A percentile compares a stretch with the other conserved stretches of the same genome.
Conservation (phyloP, 2,797 vertebrate genomes). For the Eulemur mongoz region DNA sequence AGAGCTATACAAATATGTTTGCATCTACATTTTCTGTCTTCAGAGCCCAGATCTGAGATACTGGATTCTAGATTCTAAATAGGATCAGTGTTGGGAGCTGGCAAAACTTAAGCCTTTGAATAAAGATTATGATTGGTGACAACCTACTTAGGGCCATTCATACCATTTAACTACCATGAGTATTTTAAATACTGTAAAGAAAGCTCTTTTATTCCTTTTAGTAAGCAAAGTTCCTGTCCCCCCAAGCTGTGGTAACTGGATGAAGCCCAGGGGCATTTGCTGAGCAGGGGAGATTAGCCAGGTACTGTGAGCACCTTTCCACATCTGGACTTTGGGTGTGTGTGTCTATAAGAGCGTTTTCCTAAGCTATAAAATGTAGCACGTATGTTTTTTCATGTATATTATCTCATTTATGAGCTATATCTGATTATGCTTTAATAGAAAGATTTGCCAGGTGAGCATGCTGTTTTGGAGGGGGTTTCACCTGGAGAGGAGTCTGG, state of each 20-base stretch:
- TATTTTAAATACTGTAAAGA: neutral
- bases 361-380: neutral
- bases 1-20: rapidly evolving
- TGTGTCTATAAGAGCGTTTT: neutral
- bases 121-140: too few relatives aligned
- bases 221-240: neutral
- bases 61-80: neutral
- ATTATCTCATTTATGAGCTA: neutral
- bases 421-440: neutral
- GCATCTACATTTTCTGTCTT: too few relatives aligned
- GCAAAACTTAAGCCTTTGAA: neutral
- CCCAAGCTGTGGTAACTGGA: neutral
- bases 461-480: rapidly evolving
- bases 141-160: rapidly evolving
- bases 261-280: rapidly evolving
- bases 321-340: too few relatives aligned
- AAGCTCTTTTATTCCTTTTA: neutral
- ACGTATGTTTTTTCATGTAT: rapidly evolving
- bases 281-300: neutral
- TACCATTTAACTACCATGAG: neutral
- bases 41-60: neutral
- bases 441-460: neutral
- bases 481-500: neutral
- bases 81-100: rapidly evolving
- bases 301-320: rapidly evolving